These are phyloP conservation scores for Panagrolaimus sp. DNA, from an alignment of 1,140 invertebrate genomes.

Conservation along the genomic window DNA sequence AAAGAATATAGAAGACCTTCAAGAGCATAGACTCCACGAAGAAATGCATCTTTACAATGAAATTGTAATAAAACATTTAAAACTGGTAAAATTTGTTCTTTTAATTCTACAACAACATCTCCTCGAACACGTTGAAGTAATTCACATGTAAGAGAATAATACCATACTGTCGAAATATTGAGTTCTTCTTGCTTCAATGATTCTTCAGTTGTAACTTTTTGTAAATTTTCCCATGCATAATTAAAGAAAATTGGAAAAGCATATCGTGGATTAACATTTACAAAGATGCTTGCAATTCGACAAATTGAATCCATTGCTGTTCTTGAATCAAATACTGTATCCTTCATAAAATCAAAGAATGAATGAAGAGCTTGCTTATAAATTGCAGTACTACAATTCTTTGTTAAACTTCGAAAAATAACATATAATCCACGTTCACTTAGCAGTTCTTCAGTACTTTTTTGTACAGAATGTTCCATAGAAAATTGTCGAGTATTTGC, in stretches of 20 bases:
- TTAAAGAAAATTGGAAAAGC: conserved; percentile 48
- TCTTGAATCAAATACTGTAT: conserved; percentile 72
- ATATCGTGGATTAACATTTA: conserved; percentile 70
- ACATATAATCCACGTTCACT: conserved; percentile 69
- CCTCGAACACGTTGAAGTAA: conserved; percentile 23
- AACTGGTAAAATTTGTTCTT: conserved; percentile 23
- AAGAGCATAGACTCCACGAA: neutral
- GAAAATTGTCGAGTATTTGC: conserved; percentile 22
- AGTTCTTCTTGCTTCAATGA: conserved; percentile 33
- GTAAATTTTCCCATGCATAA: conserved; percentile 39
- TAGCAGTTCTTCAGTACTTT: conserved; percentile 65
- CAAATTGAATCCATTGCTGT: conserved; percentile 74
- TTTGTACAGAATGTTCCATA: conserved; percentile 7
- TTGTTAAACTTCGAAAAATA: conserved; percentile 66
- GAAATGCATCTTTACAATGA: conserved; percentile 10
- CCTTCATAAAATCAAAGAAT: conserved; percentile 69
- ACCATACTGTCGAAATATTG: conserved; percentile 27
- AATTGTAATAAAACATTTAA: conserved; percentile 23
- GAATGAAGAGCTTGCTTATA: conserved; percentile 70
- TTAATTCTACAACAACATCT: conserved; percentile 17
- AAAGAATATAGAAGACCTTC: neutral
- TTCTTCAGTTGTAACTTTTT: conserved; percentile 61
- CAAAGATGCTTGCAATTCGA: conserved; percentile 68
- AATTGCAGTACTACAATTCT: conserved; percentile 66
- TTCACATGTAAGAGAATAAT: conserved; percentile 14